Evolutionary conservation across 1,140 invertebrate genomes (phyloP).

Genomic region (Oedothorax gibbosus): DNA sequence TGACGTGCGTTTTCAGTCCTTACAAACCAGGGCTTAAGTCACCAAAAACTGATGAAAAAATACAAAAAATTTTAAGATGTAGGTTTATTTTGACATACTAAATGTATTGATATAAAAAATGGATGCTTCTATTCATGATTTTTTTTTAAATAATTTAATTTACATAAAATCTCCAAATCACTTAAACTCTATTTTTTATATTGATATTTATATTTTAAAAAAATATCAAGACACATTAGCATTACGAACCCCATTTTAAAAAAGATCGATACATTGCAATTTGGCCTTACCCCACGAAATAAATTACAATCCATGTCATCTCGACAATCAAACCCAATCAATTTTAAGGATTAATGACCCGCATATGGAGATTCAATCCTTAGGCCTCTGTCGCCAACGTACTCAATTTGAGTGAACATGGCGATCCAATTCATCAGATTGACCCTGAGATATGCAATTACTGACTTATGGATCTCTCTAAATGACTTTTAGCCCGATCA

Average conservation of each 20-base stretch:
- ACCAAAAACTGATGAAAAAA: too few relatives aligned
- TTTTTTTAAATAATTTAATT: neutral
- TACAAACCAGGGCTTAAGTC: too few relatives aligned
- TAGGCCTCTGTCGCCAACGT: slow-evolving; percentile 21
- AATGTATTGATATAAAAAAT: neutral
- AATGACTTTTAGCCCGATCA: slow-evolving; percentile 18
- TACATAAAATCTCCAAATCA: neutral
- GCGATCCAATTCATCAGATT: slow-evolving; percentile 18
- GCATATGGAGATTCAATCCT: slow-evolving; percentile 36
- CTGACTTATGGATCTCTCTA: slow-evolving; percentile 16
- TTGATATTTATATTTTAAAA: neutral
- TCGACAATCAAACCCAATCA: slow-evolving; percentile 18
- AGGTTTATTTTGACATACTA: too few relatives aligned
- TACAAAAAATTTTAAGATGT: too few relatives aligned
- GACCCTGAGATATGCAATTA: slow-evolving; percentile 27
- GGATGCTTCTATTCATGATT: neutral
- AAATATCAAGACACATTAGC: neutral
- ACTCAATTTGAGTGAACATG: slow-evolving; percentile 15
- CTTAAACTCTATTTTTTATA: neutral
- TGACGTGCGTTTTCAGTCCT: too few relatives aligned
- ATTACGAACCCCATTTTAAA: slow-evolving; percentile 2
- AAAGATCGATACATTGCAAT: slow-evolving; percentile 8
- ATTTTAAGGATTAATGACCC: slow-evolving; percentile 27
- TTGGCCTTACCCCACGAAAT: slow-evolving; percentile 7
- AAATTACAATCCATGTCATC: slow-evolving; percentile 11